Conservation (phyloP, 2,888 invertebrate species). For the Tiphia femorata region DNA sequence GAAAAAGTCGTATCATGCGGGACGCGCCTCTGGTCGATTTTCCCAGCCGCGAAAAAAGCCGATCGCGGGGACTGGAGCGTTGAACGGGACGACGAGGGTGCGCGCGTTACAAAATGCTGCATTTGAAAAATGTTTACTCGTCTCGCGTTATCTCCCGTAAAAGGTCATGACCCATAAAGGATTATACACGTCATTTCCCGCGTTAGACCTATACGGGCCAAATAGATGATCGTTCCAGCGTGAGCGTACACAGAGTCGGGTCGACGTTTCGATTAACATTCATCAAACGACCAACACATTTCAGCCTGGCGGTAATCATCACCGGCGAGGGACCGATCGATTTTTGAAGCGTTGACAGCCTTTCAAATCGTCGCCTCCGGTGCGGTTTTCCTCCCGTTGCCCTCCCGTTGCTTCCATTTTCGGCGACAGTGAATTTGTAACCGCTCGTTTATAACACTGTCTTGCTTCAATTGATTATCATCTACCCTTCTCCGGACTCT, state of each 20-base stretch:
- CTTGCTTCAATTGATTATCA: too few relatives aligned
- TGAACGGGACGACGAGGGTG: too few relatives aligned
- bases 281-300: slow-evolving; percentile 35
- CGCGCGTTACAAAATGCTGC: too few relatives aligned
- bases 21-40: too few relatives aligned
- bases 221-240: slow-evolving; percentile 27
- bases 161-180: background rate
- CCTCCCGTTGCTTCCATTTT: slow-evolving; percentile 23
- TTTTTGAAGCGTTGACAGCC: slow-evolving; percentile 38
- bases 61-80: too few relatives aligned
- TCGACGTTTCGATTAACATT: slow-evolving; percentile 43
- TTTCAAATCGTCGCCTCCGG: slow-evolving; percentile 30
- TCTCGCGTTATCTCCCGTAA: too few relatives aligned
- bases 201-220: slow-evolving; percentile 20
- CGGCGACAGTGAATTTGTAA: slow-evolving; percentile 32
- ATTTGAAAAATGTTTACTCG: too few relatives aligned
- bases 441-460: too few relatives aligned
- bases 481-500: too few relatives aligned
- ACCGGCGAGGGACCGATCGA: slow-evolving; percentile 28
- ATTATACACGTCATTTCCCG: slow-evolving; percentile 29
- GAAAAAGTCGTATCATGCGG: too few relatives aligned
- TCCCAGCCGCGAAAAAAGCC: too few relatives aligned
- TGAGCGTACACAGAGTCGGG: slow-evolving; percentile 13
- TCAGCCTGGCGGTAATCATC: slow-evolving; percentile 35
- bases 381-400: background rate